Conservation (phyloP, 2,113 vertebrate genomes). For the Procavia capensis region DNA sequence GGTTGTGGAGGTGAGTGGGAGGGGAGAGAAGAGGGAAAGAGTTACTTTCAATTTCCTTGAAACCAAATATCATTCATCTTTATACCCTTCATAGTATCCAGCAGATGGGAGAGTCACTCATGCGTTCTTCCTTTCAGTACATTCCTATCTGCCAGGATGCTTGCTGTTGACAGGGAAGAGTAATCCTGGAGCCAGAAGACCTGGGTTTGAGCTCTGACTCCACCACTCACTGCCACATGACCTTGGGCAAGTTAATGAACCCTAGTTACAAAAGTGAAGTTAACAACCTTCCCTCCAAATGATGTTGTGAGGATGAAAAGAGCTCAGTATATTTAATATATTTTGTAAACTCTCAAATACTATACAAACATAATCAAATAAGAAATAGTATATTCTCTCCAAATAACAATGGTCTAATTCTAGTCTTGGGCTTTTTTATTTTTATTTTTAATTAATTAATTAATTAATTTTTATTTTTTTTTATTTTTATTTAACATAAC, state of each 20-base stretch:
- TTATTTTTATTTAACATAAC: too few relatives aligned
- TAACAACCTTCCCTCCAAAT: not conserved
- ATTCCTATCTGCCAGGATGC: not conserved
- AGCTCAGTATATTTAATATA: slow-evolving; percentile 14
- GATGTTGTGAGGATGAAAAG: slow-evolving; percentile 1
- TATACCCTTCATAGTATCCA: not conserved
- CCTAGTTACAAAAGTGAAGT: slow-evolving; percentile 18
- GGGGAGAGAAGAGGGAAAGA: not conserved
- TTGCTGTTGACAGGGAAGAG: not conserved
- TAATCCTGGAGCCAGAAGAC: not conserved
- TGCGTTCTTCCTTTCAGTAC: not conserved
- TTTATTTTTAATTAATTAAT: too few relatives aligned
- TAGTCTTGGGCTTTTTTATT: not conserved
- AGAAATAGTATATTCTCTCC: not conserved
- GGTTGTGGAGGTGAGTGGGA: not conserved
- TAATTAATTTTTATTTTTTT: too few relatives aligned
- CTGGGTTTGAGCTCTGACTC: not conserved
- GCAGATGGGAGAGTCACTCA: not conserved
- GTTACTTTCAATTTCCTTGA: slow-evolving; percentile 1
- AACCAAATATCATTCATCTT: not conserved
- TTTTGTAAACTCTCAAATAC: slow-evolving; percentile 42
- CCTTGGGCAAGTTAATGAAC: not conserved
- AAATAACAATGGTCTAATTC: not conserved
- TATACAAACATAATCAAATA: not conserved
- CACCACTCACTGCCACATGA: not conserved